These are phyloP conservation scores for Phalangium opilio DNA, from an alignment of 2,888 invertebrate species.

Conservation along the genomic window DNA sequence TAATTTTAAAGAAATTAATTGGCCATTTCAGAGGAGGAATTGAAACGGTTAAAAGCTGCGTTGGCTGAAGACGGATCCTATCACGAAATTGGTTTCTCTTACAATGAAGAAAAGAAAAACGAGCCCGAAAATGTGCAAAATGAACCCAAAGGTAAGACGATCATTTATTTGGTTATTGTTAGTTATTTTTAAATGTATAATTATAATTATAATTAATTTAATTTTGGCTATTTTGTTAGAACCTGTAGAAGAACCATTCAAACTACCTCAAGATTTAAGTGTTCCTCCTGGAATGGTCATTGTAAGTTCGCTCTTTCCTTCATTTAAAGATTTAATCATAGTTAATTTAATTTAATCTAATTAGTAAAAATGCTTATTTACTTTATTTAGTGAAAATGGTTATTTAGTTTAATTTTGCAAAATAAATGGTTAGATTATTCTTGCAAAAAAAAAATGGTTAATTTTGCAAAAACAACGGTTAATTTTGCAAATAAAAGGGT, in stretches of 20 bases:
- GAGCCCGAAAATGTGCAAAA: constrained; percentile 6
- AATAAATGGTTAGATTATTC: too few relatives aligned
- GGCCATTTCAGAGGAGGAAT: constrained; percentile 62
- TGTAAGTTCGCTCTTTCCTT: constrained; percentile 28
- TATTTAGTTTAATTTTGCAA: too few relatives aligned
- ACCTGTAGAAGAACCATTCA: constrained; percentile 45
- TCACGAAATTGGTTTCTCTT: constrained; percentile 34
- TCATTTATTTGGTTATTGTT: too few relatives aligned
- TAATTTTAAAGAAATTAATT: background rate
- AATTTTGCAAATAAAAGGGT: too few relatives aligned
- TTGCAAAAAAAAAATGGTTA: too few relatives aligned
- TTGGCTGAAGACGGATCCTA: constrained; percentile 29
- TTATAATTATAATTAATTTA: too few relatives aligned
- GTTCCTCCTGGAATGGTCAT: constrained; percentile 51
- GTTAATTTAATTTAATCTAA: too few relatives aligned
- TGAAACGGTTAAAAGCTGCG: constrained; percentile 64
- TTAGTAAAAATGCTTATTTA: too few relatives aligned
- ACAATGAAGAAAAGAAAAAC: constrained; percentile 23
- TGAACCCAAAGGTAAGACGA: constrained; percentile 9
- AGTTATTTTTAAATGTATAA: background rate
- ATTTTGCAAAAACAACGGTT: too few relatives aligned
- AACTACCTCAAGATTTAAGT: constrained; percentile 52
- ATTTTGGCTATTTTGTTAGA: constrained; percentile 37
- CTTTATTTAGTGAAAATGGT: too few relatives aligned
- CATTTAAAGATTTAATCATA: too few relatives aligned